Conservation (phyloP, 2,113 vertebrate genomes). For the Tachycineta bicolor region DNA sequence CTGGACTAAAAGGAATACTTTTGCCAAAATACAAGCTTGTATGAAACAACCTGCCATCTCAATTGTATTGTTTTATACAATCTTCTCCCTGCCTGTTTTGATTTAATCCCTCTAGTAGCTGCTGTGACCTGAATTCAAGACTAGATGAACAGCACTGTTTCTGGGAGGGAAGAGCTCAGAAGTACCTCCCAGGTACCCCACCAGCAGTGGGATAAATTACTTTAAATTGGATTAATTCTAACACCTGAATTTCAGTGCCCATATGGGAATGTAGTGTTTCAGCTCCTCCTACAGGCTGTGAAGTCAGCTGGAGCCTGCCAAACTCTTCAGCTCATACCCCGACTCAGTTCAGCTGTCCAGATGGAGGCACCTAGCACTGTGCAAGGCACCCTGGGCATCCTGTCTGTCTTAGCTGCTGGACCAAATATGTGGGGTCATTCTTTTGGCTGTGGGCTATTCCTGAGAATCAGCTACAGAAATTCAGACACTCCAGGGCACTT, state of each 20-base stretch:
- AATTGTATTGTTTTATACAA: neutral
- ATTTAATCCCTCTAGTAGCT: neutral
- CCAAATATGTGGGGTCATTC: neutral
- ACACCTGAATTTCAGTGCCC: neutral
- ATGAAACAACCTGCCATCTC: neutral
- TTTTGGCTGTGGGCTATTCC: neutral
- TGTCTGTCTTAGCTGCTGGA: neutral
- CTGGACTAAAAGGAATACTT: neutral
- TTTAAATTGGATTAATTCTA: neutral
- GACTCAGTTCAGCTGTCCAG: neutral
- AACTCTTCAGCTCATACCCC: neutral
- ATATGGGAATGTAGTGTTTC: neutral
- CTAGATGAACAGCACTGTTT: neutral
- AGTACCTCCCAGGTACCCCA: neutral
- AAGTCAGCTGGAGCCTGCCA: neutral
- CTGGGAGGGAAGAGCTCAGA: neutral
- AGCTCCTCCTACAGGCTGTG: neutral
- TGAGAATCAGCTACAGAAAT: neutral
- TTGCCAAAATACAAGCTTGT: neutral
- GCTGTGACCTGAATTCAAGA: neutral
- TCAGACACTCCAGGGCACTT: neutral
- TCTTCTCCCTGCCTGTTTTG: neutral
- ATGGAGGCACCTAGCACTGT: neutral
- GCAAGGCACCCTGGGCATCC: accelerated
- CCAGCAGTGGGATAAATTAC: neutral